A percentile compares a stretch with the other conserved stretches of the same genome.
Evolutionary conservation across 2,888 invertebrate genomes (phyloP).

Genomic region (Salpingus planirostris): DNA sequence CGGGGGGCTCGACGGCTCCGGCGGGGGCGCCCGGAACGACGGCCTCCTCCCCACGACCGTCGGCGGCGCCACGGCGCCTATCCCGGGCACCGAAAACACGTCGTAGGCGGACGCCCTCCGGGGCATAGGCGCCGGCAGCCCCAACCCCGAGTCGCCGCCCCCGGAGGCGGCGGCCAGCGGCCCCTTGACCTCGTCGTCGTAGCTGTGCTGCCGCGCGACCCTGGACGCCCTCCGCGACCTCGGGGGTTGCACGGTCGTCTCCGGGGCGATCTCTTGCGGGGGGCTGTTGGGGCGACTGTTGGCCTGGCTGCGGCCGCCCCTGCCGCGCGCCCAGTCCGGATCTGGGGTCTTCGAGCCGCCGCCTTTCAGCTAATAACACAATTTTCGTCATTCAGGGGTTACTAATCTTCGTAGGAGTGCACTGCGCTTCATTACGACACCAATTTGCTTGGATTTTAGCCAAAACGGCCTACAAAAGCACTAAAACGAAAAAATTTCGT

Average conservation of each 20-base stretch:
- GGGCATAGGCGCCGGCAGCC: slow-evolving; percentile 65
- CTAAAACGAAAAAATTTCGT: too few species aligned
- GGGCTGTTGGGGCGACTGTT: slow-evolving; percentile 54
- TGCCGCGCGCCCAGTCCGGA: slow-evolving; percentile 48
- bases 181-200: slow-evolving; percentile 62
- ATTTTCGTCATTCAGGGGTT: too few species aligned
- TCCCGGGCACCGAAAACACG: slow-evolving; percentile 64
- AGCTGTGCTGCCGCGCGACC: slow-evolving; percentile 70
- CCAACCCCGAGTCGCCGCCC: slow-evolving; percentile 46
- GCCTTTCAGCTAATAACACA: slow-evolving; percentile 63
- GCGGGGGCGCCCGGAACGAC: slow-evolving; percentile 53
- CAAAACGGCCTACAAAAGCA: too few species aligned
- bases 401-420: too few species aligned
- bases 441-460: too few species aligned
- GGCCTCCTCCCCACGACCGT: slow-evolving; percentile 41
- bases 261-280: slow-evolving; percentile 41
- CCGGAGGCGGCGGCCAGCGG: slow-evolving; percentile 28
- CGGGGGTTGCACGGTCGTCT: slow-evolving; percentile 24
- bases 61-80: slow-evolving; percentile 37
- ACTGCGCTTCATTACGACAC: too few species aligned
- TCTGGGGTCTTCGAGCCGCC: slow-evolving; percentile 48
- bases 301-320: slow-evolving; percentile 52
- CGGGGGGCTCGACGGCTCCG: slow-evolving; percentile 48
- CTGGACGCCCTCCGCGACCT: slow-evolving; percentile 51
- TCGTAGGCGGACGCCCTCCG: slow-evolving; percentile 79